phyloP scores from a whole-genome alignment of 64 coral and sea anemone species.

The Dendrophyllia cribrosa region DNA sequence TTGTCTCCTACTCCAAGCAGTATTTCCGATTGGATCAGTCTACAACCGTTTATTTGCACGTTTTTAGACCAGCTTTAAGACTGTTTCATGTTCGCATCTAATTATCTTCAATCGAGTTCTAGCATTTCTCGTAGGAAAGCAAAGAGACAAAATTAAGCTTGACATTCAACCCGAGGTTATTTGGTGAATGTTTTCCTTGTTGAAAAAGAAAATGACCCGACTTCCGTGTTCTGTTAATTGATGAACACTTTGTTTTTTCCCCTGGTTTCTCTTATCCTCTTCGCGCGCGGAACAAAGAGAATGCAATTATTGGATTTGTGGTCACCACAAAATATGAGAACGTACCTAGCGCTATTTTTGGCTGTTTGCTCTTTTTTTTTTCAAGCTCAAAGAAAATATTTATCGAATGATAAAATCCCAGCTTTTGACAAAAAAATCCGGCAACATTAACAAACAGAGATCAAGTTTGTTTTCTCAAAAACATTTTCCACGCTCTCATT shows the following conservation, averaged over 20 bases:
- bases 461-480: no score
- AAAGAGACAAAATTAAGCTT: no score
- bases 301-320: not conserved
- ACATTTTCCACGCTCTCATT: no score
- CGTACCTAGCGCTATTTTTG: not conserved
- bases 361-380: not conserved
- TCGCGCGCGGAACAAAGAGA: not conserved
- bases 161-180: not conserved
- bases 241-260: not conserved
- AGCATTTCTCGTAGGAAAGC: no score
- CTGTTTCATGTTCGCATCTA: not conserved
- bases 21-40: not conserved
- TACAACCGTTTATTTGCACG: not conserved
- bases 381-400: not conserved
- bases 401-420: no score
- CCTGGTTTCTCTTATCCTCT: not conserved
- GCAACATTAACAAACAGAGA: no score
- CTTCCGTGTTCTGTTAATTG: conserved; percentile 17
- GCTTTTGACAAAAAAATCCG: no score
- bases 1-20: not conserved
- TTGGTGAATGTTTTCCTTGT: not conserved
- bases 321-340: not conserved
- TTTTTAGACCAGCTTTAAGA: no score
- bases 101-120: no score
- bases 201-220: not conserved